Conservation (phyloP, 2,888 invertebrate genomes). For the Sesia bembeciformis region DNA sequence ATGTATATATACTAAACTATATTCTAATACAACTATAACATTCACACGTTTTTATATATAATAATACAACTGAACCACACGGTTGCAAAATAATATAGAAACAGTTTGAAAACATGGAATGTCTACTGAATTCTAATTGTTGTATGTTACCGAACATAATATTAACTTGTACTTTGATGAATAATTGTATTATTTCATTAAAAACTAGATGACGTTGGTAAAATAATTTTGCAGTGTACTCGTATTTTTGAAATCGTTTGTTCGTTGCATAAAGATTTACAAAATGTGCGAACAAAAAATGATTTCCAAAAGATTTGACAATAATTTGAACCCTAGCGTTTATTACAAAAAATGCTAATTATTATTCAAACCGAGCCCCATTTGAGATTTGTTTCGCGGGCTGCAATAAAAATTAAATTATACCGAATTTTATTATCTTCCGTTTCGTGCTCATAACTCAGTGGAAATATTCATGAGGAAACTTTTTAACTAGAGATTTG, state of each 20-base stretch:
- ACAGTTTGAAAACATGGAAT: too few relatives aligned
- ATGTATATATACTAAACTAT: too few relatives aligned
- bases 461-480: constrained; percentile 55
- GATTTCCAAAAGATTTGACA: background rate
- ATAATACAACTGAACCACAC: too few relatives aligned
- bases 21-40: too few relatives aligned
- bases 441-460: constrained; percentile 50
- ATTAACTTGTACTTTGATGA: too few relatives aligned
- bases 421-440: constrained; percentile 56
- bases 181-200: too few relatives aligned
- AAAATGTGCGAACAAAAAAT: constrained; percentile 2
- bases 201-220: too few relatives aligned
- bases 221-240: too few relatives aligned
- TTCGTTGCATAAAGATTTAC: background rate
- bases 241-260: background rate
- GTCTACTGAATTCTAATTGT: too few relatives aligned
- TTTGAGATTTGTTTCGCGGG: constrained; percentile 37
- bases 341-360: constrained; percentile 27
- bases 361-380: constrained; percentile 49
- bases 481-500: constrained; percentile 47
- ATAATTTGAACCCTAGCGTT: background rate
- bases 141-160: too few relatives aligned
- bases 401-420: constrained; percentile 58
- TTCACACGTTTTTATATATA: too few relatives aligned
- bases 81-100: too few relatives aligned